Conservation (phyloP, 2,797 vertebrate species). For the Toxotes lorentzi region DNA sequence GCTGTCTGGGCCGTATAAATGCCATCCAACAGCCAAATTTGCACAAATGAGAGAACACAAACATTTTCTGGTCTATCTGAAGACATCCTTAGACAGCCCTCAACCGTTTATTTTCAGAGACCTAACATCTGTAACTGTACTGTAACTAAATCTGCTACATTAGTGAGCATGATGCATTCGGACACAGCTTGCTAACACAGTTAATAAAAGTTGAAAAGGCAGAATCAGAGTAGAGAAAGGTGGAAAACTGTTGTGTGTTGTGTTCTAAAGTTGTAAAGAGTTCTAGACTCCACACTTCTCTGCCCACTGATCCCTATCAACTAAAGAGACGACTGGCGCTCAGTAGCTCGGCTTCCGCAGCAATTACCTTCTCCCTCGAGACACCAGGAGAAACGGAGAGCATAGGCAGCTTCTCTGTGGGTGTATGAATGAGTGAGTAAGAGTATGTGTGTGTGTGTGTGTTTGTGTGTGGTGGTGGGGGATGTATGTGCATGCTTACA, state of each 20-base stretch:
- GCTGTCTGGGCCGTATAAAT: too few species aligned
- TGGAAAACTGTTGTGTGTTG: slow-evolving; percentile 5
- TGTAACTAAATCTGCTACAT: not conserved
- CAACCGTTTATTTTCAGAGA: not conserved
- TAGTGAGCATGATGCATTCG: not conserved
- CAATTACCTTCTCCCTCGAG: slow-evolving; percentile 76
- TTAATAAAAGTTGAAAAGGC: not conserved
- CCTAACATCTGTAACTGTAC: not conserved
- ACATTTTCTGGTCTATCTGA: not conserved
- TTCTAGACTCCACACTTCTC: slow-evolving; percentile 56
- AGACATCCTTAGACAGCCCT: not conserved
- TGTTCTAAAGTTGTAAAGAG: slow-evolving; percentile 20
- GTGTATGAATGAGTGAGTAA: slow-evolving; percentile 39
- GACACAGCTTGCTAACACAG: not conserved
- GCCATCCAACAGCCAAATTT: not conserved
- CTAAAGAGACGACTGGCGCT: slow-evolving; percentile 73
- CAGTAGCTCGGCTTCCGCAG: slow-evolving; percentile 80
- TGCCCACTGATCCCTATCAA: slow-evolving; percentile 79
- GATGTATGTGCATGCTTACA: too few species aligned
- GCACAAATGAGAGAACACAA: not conserved
- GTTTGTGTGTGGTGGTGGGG: not conserved
- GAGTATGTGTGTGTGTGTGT: slow-evolving; percentile 25
- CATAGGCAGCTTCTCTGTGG: slow-evolving; percentile 63
- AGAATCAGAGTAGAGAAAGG: not conserved
- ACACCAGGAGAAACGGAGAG: slow-evolving; percentile 60